Evolutionary conservation across 1,140 invertebrate species (phyloP).

Genomic region (Octopus sinensis): DNA sequence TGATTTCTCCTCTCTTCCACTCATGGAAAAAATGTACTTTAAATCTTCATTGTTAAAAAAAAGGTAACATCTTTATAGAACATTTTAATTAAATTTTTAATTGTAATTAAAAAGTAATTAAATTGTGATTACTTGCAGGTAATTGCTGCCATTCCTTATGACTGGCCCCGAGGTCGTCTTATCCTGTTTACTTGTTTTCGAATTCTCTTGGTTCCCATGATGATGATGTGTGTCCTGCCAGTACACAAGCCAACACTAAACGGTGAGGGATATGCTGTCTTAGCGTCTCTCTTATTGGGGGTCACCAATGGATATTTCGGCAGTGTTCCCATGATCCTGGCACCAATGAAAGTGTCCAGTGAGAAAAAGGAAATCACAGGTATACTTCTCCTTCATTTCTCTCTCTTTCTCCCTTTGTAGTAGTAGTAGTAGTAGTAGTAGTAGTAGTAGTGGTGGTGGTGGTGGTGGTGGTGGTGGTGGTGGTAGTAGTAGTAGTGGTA

Average conservation of each 20-base stretch:
- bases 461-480: neutral
- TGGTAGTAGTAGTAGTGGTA: neutral
- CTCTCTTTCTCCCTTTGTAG: neutral
- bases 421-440: neutral
- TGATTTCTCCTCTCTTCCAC: too few relatives aligned
- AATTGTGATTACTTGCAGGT: conserved; percentile 60
- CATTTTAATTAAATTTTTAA: too few relatives aligned
- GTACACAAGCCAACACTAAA: conserved; percentile 70
- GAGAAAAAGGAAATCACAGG: conserved; percentile 74
- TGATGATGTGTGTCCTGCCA: conserved; percentile 76
- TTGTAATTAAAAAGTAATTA: too few relatives aligned
- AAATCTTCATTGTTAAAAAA: too few relatives aligned
- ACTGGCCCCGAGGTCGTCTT: conserved; percentile 75
- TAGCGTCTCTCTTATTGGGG: conserved; percentile 70
- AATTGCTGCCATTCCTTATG: conserved; percentile 74
- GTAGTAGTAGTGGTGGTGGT: neutral
- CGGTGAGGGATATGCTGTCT: conserved; percentile 68
- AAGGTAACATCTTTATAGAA: too few relatives aligned
- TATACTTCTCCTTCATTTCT: conserved; percentile 35
- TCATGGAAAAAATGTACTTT: too few relatives aligned
- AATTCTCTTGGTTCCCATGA: conserved; percentile 74
- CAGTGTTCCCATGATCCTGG: conserved; percentile 86
- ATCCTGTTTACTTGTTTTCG: conserved; percentile 70
- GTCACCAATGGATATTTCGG: conserved; percentile 83
- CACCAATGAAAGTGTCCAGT: conserved; percentile 75